phyloP scores from a whole-genome alignment of 2,888 invertebrate genomes.

The Dolichopus griseipennis region DNA sequence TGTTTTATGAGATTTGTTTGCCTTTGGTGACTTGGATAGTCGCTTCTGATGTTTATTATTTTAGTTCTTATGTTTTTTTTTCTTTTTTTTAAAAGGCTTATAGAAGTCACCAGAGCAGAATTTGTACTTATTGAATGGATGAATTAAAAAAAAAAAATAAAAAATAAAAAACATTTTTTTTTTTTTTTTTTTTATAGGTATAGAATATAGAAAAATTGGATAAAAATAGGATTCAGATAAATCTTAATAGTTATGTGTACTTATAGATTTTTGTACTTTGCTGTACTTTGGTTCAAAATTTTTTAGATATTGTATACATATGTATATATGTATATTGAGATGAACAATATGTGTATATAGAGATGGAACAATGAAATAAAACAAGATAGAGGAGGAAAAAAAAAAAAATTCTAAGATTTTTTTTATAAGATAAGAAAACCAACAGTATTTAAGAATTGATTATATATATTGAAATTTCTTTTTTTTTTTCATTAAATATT shows the following conservation, averaged over 20 bases:
- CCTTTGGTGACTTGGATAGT: slow-evolving; percentile 1
- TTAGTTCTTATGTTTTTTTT: background rate
- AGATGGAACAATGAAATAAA: background rate
- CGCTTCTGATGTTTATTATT: background rate
- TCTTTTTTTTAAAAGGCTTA: background rate
- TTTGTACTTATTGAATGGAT: slow-evolving; percentile 3
- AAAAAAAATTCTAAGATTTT: no score
- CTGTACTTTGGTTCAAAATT: no score
- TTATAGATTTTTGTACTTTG: no score
- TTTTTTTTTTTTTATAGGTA: background rate
- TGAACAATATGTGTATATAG: background rate
- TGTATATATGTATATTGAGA: background rate
- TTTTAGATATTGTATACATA: background rate
- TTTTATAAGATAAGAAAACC: no score
- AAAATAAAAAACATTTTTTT: no score
- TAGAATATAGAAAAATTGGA: background rate
- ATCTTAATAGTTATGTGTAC: background rate
- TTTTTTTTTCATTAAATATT: no score
- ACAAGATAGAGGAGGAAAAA: no score
- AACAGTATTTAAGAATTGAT: no score
- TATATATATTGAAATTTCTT: no score
- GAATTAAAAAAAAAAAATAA: background rate
- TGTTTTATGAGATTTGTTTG: background rate
- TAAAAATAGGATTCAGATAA: background rate
- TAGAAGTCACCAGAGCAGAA: background rate